Evolutionary conservation across 2,113 vertebrate genomes (phyloP), one percentile per base, ranked within the genome.

Genomic region (Noctilio leporinus): DNA sequence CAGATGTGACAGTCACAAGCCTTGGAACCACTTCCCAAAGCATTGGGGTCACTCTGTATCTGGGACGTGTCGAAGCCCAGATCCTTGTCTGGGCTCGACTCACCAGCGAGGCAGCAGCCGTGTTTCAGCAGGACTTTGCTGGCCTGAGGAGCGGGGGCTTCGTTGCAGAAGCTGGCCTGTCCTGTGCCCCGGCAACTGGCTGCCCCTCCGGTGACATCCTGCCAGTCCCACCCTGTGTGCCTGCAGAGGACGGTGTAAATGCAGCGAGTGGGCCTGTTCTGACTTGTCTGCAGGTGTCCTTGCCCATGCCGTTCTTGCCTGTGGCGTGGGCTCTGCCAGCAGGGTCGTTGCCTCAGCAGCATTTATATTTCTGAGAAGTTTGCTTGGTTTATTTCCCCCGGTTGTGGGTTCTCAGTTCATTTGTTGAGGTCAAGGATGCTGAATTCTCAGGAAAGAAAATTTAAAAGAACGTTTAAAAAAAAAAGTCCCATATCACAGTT

Each of bases 391-490:
- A 94, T 91, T 94, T 91, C 80, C 83, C 75, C 47, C 45, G 55
- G 64, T 78, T 72, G 88, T 20, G 33, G 55, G 89, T 89, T 80
- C 93, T 95, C 57, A 19, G 70, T 91, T 89, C 94, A 80, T 72
- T 82, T 93, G 78, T 65, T 64, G 86, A 96, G 84, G 92, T 96
- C 87, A 95, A 92, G 90, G 88, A 89, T 20, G 15, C 72, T 83
- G 62, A 73, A 73, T 94, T 92, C 84, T 92, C 38, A 35, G 77
- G 65, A 95, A 88, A 95, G 84, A 93, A 95, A 94, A 88, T 77
- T 40, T 83, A 45, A 93, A 92, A 85, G 55, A 80, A 91, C 19
- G 49, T 35, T 7, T 19, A 24, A 8, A 6, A 30, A 22, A 17
- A 38, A 24, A 8, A 59, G 65, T 59, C 45, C n/a, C 78, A 19